Evolutionary conservation across 2,113 vertebrate species (phyloP).

Genomic region (Maccullochella peelii): DNA sequence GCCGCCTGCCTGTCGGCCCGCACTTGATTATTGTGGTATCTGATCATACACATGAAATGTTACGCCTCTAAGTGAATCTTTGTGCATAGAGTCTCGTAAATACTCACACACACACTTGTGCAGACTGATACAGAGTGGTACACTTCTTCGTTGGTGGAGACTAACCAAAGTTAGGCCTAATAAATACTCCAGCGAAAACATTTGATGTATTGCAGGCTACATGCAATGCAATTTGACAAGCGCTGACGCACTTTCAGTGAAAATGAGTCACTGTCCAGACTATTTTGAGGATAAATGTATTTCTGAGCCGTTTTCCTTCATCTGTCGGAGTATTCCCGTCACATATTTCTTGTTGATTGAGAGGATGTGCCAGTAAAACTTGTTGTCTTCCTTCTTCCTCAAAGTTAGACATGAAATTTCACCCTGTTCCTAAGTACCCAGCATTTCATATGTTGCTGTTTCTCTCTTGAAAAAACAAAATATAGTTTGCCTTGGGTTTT

Average conservation of each 20-base stretch:
- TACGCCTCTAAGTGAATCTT: background rate
- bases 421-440: too few relatives aligned
- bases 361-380: background rate
- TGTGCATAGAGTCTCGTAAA: background rate
- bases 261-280: background rate
- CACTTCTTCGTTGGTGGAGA: background rate
- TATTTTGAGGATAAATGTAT: background rate
- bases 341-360: background rate
- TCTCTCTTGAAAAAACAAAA: background rate
- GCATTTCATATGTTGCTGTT: background rate
- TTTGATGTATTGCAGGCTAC: background rate
- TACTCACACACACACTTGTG: background rate
- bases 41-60: background rate
- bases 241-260: background rate
- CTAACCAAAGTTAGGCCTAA: background rate
- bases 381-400: background rate
- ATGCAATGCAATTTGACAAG: background rate
- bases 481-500: background rate
- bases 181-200: background rate
- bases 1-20: background rate
- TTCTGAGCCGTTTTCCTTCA: too few relatives aligned
- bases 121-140: background rate
- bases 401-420: background rate
- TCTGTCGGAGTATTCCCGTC: background rate
- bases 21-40: background rate